Conservation (phyloP, 2,113 vertebrate genomes). For the Dromas ardeola region DNA sequence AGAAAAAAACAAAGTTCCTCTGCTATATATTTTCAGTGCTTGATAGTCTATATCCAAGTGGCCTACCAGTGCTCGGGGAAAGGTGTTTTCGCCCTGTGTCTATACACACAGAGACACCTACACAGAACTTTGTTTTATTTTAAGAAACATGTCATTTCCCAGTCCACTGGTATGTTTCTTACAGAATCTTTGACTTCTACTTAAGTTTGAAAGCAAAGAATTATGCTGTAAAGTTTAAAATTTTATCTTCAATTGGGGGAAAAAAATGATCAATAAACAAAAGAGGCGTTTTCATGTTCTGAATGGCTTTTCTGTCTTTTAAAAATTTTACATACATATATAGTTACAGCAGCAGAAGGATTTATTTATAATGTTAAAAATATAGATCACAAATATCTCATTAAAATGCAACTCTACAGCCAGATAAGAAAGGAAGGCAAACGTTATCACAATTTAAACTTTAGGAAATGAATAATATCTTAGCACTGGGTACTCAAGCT, state of each 20-base stretch:
- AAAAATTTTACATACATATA: neutral
- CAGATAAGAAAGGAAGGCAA: neutral
- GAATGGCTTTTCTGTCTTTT: neutral
- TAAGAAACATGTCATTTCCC: neutral
- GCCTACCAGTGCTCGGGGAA: neutral
- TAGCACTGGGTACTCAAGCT: neutral
- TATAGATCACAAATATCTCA: neutral
- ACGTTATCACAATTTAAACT: neutral
- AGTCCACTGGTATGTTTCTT: neutral
- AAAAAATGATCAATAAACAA: neutral
- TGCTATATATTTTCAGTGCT: neutral
- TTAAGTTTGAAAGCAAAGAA: neutral
- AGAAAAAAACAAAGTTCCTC: neutral
- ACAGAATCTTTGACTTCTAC: neutral
- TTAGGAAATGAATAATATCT: neutral
- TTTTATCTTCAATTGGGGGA: neutral
- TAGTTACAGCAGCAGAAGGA: neutral
- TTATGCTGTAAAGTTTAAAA: neutral
- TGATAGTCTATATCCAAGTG: neutral
- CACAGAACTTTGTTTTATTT: neutral
- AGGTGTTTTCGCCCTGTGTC: neutral
- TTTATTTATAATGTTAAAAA: neutral
- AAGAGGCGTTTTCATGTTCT: neutral
- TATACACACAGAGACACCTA: neutral
- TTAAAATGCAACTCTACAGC: neutral